Evolutionary conservation across 1,140 invertebrate species (phyloP).

Genomic region (Bombus superbus): DNA sequence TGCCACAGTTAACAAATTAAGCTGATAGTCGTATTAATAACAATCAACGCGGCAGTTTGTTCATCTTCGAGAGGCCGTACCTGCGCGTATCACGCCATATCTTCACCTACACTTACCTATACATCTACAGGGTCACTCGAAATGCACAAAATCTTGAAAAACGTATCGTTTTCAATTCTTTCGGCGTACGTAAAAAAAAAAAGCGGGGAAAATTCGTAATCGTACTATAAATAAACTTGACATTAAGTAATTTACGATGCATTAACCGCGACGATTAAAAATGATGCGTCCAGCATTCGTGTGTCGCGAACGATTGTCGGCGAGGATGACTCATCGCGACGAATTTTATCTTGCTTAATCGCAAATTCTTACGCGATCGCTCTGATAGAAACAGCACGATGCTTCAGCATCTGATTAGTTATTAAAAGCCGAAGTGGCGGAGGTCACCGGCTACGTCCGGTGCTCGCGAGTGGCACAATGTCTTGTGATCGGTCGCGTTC

Average conservation of each 20-base stretch:
- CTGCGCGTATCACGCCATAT: not conserved
- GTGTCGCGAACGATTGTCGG: not conserved
- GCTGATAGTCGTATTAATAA: not conserved
- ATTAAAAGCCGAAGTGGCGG: slow-evolving; percentile 52
- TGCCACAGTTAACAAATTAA: slow-evolving; percentile 5
- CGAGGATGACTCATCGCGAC: slow-evolving; percentile 43
- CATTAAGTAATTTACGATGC: slow-evolving; percentile 48
- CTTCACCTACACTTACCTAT: not conserved
- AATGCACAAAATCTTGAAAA: too few species aligned
- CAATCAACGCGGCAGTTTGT: not conserved
- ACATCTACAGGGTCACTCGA: too few species aligned
- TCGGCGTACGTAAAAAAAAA: not conserved
- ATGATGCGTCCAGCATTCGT: not conserved
- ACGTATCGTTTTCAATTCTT: not conserved
- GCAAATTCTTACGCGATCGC: not conserved
- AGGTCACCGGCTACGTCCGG: slow-evolving; percentile 52
- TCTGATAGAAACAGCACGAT: not conserved
- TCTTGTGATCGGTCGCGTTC: not conserved
- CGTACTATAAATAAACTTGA: slow-evolving; percentile 1
- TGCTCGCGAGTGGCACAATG: slow-evolving; percentile 36
- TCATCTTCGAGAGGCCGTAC: not conserved
- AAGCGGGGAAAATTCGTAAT: not conserved
- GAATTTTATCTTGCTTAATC: slow-evolving; percentile 33
- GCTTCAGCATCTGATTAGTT: slow-evolving; percentile 48
- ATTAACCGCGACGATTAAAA: slow-evolving; percentile 27